Evolutionary conservation across 2,888 invertebrate species (phyloP).

Genomic region (Caenorhabditis wallacei): DNA sequence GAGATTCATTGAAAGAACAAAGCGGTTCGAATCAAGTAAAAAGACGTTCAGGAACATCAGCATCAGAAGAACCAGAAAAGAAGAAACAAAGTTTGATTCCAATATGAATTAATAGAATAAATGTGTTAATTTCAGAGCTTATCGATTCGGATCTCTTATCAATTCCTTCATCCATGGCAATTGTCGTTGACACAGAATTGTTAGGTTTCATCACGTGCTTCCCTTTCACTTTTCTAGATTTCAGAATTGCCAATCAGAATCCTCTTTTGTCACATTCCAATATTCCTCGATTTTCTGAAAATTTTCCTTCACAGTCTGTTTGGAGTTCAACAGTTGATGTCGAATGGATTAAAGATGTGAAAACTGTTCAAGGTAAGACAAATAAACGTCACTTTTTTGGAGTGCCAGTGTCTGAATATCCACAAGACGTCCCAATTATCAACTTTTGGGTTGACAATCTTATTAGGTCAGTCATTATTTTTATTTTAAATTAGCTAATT

Average conservation of each 20-base stretch:
- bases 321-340: constrained; percentile 16
- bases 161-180: constrained; percentile 45
- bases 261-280: not conserved
- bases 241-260: constrained; percentile 34
- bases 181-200: constrained; percentile 44
- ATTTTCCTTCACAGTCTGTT: not conserved
- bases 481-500: not conserved
- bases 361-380: not conserved
- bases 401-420: constrained; percentile 10
- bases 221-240: not conserved
- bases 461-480: not conserved
- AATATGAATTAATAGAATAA: not conserved
- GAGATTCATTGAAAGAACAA: not conserved
- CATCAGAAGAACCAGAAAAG: constrained; percentile 24
- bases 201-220: not conserved
- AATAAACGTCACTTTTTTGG: constrained; percentile 33
- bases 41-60: constrained; percentile 31
- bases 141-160: constrained; percentile 49
- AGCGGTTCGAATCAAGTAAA: constrained; percentile 14
- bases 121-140: constrained; percentile 15
- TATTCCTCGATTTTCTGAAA: constrained; percentile 34
- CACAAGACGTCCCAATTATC: constrained; percentile 22
- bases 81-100: constrained; percentile 39
- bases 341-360: constrained; percentile 21
- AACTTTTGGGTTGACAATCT: constrained; percentile 44